Conservation (phyloP, 2,888 invertebrate genomes). For the Ptycholaimellus sp. region DNA sequence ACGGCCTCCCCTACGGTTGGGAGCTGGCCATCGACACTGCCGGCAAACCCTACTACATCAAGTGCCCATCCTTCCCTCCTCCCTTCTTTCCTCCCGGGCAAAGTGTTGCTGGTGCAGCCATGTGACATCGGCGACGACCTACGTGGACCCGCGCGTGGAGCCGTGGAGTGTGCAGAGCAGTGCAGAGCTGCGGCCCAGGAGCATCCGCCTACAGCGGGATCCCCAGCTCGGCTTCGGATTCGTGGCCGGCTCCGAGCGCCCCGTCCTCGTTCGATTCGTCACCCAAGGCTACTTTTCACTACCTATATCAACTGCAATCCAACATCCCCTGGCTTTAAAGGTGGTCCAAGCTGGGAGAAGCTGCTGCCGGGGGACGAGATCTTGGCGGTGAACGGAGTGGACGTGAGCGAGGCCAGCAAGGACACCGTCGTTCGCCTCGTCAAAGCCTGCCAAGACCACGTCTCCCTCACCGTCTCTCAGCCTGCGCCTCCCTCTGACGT, state of each 20-base stretch:
- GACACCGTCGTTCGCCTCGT: slow-evolving; percentile 70
- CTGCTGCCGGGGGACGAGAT: slow-evolving; percentile 72
- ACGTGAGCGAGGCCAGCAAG: slow-evolving; percentile 56
- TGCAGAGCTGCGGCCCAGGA: slow-evolving; percentile 48
- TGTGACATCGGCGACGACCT: slow-evolving; percentile 61
- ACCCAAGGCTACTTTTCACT: slow-evolving; percentile 26
- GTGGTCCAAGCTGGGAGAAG: slow-evolving; percentile 70
- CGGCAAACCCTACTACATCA: slow-evolving; percentile 65
- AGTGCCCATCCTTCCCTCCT: slow-evolving; percentile 43
- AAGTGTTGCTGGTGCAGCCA: slow-evolving; percentile 28
- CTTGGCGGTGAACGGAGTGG: slow-evolving; percentile 63
- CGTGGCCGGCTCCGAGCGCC: slow-evolving; percentile 76
- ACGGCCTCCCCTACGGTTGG: slow-evolving; percentile 61
- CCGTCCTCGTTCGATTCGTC: slow-evolving; percentile 55
- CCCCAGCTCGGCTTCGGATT: slow-evolving; percentile 68
- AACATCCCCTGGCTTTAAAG: slow-evolving; percentile 25
- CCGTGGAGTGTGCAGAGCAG: not conserved
- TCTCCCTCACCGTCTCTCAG: slow-evolving; percentile 55
- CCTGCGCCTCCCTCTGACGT: slow-evolving; percentile 30
- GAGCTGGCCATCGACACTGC: slow-evolving; percentile 57
- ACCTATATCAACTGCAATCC: not conserved
- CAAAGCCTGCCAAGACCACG: slow-evolving; percentile 36
- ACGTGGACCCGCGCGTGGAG: slow-evolving; percentile 46
- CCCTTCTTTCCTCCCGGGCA: slow-evolving; percentile 1
- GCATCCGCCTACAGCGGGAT: slow-evolving; percentile 48